Conservation (phyloP, 2,113 vertebrate genomes). For the human region DNA sequence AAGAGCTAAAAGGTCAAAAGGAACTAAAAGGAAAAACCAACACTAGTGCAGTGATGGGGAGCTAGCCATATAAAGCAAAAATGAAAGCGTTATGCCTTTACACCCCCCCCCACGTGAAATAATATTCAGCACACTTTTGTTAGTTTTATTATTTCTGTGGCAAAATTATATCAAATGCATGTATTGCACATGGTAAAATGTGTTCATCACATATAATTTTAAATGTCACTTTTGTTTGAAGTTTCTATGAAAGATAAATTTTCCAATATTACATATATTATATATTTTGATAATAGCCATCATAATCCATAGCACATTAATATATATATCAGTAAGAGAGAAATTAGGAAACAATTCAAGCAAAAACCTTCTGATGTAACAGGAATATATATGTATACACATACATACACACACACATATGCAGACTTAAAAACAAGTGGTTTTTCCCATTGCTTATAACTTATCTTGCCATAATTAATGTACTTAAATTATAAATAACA, state of each 20-base stretch:
- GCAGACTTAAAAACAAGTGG: slow-evolving; percentile 18
- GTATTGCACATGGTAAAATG: neutral
- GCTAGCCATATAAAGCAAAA: neutral
- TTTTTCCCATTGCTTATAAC: slow-evolving; percentile 15
- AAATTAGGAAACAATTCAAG: slow-evolving; percentile 40
- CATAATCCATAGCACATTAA: neutral
- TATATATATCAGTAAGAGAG: neutral
- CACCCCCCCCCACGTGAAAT: neutral
- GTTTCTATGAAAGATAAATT: neutral
- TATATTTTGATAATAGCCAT: slow-evolving; percentile 15
- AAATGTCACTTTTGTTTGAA: neutral
- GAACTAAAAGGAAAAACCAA: neutral
- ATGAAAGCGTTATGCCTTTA: neutral
- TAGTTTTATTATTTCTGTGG: slow-evolving; percentile 23
- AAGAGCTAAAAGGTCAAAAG: slow-evolving; percentile 12
- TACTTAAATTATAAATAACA: slow-evolving; percentile 19
- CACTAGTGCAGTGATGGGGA: neutral
- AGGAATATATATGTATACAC: neutral
- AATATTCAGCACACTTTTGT: neutral
- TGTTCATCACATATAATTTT: neutral
- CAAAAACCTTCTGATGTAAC: neutral
- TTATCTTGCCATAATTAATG: slow-evolving; percentile 36
- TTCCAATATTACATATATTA: neutral
- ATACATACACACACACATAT: neutral
- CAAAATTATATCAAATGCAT: neutral